Evolutionary conservation across 2,797 vertebrate genomes (phyloP).

Genomic region (Rallus crepitans): DNA sequence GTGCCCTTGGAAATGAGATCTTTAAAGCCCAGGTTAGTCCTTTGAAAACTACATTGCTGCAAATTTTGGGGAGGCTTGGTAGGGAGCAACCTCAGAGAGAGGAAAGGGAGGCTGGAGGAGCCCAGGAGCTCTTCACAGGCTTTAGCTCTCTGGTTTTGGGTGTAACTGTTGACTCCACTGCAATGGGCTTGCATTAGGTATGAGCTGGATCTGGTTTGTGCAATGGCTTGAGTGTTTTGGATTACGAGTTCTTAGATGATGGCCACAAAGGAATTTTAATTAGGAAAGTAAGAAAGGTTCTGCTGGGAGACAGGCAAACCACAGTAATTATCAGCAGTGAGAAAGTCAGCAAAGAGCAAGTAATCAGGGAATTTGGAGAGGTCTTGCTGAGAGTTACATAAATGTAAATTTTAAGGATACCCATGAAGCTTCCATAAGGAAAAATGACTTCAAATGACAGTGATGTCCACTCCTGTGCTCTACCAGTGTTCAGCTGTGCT

Average conservation of each 20-base stretch:
- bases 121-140: constrained; percentile 4
- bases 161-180: constrained; percentile 30
- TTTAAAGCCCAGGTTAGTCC: background rate
- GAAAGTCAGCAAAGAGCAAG: constrained; percentile 39
- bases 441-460: background rate
- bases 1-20: background rate
- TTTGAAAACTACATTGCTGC: background rate
- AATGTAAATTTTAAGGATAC: background rate
- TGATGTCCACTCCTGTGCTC: background rate
- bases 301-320: constrained; percentile 35
- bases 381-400: background rate
- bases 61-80: background rate
- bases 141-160: constrained; percentile 56
- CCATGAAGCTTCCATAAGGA: background rate
- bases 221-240: constrained; percentile 42
- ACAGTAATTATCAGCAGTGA: constrained; percentile 9
- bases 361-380: background rate
- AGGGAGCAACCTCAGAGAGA: background rate
- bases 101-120: constrained; percentile 6
- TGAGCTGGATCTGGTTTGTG: constrained; percentile 48
- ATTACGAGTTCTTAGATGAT: constrained; percentile 25
- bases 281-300: constrained; percentile 38
- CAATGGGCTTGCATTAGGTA: constrained; percentile 17
- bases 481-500: background rate
- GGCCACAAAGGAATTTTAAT: constrained; percentile 66